Evolutionary conservation across 1,140 invertebrate species (phyloP).

Genomic region (Drosophila mojavensis): DNA sequence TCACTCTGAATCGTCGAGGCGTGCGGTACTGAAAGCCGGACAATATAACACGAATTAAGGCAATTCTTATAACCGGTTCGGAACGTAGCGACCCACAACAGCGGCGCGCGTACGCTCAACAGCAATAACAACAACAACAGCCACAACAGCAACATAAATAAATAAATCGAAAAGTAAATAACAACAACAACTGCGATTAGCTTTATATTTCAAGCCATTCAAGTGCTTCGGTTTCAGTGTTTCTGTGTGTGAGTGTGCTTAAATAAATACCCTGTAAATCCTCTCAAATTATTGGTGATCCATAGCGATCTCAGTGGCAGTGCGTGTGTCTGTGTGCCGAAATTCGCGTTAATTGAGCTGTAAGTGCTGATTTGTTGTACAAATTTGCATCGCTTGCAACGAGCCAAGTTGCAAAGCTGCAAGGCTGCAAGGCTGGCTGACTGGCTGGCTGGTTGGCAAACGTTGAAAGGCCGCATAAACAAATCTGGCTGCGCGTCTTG

Average conservation of each 20-base stretch:
- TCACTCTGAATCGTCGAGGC: constrained; percentile 55
- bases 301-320: neutral
- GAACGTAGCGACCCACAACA: constrained; percentile 16
- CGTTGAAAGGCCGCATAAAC: constrained; percentile 60
- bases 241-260: neutral
- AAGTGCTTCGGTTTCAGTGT: neutral
- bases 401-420: constrained; percentile 14
- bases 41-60: constrained; percentile 17
- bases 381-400: constrained; percentile 67
- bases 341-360: constrained; percentile 72
- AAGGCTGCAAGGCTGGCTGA: neutral
- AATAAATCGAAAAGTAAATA: constrained; percentile 1
- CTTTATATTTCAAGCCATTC: constrained; percentile 7
- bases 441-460: constrained; percentile 1
- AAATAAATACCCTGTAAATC: neutral
- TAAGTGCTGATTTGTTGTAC: constrained; percentile 70
- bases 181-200: constrained; percentile 17
- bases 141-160: neutral
- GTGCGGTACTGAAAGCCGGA: constrained; percentile 54
- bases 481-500: constrained; percentile 79
- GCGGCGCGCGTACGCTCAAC: constrained; percentile 7
- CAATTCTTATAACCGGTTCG: constrained; percentile 18
- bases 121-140: constrained; percentile 11
- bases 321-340: constrained; percentile 23
- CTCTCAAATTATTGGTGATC: too few species aligned